Base-by-base conservation (phyloP, 2,888 invertebrate genomes). In the Globia sparganii region DNA sequence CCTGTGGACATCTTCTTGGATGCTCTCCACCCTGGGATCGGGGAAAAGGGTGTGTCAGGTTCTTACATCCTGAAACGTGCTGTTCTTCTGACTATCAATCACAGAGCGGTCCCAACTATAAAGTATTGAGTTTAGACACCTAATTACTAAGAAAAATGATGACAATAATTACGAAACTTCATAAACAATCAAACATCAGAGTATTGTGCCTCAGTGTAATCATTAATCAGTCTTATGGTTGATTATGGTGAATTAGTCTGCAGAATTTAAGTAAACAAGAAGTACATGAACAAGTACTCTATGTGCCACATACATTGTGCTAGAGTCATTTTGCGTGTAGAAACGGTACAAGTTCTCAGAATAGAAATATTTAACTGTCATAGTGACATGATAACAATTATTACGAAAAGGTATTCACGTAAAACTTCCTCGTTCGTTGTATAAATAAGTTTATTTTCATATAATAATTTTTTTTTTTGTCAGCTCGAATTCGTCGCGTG, bases 341-440 rank as follows among this genome's bases (percentile, higher is more conserved):
- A 49, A n/a, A 65, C 31, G 25, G 40, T 56, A 62, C 40, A 76
- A 64, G 28, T 34, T 71, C 28, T 71, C 46, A 46, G 43, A 75
- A 69, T 65, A 71, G 9, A 65, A 65, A 61, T 61, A 71, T 72
- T 25, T 82, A 74, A 31, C 67, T 78, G 59, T 72, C 64, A 82
- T 43, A 56, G 65, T 69, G 69, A 75, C 53, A 69, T 61, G 74
- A 58, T 49, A 68, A 64, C 64, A 68, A 78, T 82, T n/a, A n/a
- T 37, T 77, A 72, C 15, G 46, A 61, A 70, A 66, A 66, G 49
- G 58, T 75, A 66, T 69, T 77, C 72, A 53, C 5, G 25, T 66
- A 69, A 72, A 69, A 77, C 1, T 34, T 53, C 21, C 21, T 46
- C 58, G 37, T 31, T 21, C 15, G 18, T 49, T n/a, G 13, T n/a